These are phyloP conservation scores for Thymelicus lineola DNA, from an alignment of 2,888 invertebrate species.

Conservation along the genomic window DNA sequence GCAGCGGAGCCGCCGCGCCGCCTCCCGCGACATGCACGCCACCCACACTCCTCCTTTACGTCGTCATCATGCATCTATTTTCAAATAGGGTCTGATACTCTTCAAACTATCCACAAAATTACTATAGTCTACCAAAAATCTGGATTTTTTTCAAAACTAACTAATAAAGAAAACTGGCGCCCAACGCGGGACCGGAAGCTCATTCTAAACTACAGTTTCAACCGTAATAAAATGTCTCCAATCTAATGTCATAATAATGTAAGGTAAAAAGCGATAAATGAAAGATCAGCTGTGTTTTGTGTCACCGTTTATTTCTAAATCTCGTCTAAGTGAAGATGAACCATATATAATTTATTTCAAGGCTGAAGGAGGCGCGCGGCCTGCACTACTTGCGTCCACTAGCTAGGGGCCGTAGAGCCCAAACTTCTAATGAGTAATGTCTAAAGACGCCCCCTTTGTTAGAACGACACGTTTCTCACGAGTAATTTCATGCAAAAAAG, in stretches of 20 bases:
- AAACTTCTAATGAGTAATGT: conserved; percentile 40
- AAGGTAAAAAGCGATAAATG: conserved; percentile 82
- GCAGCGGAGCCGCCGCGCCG: conserved; percentile 16
- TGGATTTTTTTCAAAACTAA: conserved; percentile 51
- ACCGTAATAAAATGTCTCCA: conserved; percentile 57
- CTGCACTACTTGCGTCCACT: conserved; percentile 64
- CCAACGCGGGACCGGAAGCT: conserved; percentile 69
- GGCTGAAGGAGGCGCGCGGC: conserved; percentile 78
- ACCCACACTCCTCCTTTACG: conserved; percentile 61
- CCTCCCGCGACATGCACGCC: conserved; percentile 65
- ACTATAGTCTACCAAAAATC: conserved; percentile 50
- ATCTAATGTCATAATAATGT: conserved; percentile 52
- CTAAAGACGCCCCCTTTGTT: conserved; percentile 41
- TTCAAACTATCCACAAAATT: conserved; percentile 48
- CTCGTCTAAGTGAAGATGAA: conserved; percentile 82
- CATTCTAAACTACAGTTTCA: conserved; percentile 58
- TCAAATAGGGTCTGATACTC: conserved; percentile 48
- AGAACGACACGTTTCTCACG: conserved; percentile 31
- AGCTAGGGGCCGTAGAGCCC: conserved; percentile 43
- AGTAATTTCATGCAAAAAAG: conserved; percentile 51
- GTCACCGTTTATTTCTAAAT: conserved; percentile 81
- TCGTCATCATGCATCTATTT: conserved; percentile 74
- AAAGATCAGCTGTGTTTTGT: conserved; percentile 79
- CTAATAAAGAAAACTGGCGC: conserved; percentile 57
- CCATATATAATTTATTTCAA: conserved; percentile 69